Percentiles rank a stretch among this genome's conserved stretches.
Evolutionary conservation across 2,113 vertebrate genomes (phyloP).

Genomic region (Toxostoma redivivum): DNA sequence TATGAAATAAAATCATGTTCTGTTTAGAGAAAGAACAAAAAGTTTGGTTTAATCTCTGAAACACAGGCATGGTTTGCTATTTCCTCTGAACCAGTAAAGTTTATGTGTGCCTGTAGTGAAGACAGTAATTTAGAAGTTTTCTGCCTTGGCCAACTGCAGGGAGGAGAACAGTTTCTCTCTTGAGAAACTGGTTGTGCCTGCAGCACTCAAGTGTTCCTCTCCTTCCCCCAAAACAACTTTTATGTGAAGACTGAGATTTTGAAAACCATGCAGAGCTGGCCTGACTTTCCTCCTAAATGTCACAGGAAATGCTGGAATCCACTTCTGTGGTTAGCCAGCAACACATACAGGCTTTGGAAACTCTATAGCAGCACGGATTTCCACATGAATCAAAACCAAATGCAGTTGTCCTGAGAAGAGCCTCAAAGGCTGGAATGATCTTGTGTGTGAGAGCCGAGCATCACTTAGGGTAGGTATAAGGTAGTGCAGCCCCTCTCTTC

Average conservation of each 20-base stretch:
- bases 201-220: not conserved
- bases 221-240: constrained; percentile 30
- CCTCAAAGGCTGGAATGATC: not conserved
- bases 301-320: constrained; percentile 14
- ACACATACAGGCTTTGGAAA: constrained; percentile 30
- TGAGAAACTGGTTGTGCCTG: not conserved
- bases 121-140: not conserved
- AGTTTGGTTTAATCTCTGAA: not conserved
- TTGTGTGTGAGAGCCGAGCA: not conserved
- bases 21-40: constrained; percentile 11
- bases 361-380: not conserved
- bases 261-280: constrained; percentile 18
- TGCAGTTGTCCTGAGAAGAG: not conserved
- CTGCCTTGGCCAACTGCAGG: not conserved
- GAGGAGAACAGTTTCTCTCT: not conserved
- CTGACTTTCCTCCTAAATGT: constrained; percentile 27
- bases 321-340: not conserved
- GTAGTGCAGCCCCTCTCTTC: not conserved
- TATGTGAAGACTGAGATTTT: constrained; percentile 43
- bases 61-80: not conserved
- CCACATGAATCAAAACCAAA: constrained; percentile 15
- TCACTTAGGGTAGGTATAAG: not conserved
- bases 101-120: not conserved
- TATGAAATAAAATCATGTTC: not conserved
- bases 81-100: not conserved